phyloP scores from a whole-genome alignment of 2,113 vertebrate species.

The Thinocorus orbignyianus region DNA sequence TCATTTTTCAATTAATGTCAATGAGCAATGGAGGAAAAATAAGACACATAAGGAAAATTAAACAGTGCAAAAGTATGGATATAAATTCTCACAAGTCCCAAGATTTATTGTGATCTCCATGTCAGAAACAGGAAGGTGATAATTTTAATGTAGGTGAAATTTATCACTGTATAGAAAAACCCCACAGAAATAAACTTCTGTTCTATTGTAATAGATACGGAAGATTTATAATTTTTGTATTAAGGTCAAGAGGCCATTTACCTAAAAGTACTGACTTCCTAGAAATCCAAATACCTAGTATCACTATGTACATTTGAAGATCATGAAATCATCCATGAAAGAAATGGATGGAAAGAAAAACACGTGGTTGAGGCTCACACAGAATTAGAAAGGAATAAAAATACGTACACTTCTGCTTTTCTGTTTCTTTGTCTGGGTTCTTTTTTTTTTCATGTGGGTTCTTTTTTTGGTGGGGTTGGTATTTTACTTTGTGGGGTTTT shows the following conservation, averaged over 20 bases:
- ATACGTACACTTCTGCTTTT: background rate
- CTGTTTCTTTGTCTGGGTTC: background rate
- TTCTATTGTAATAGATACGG: background rate
- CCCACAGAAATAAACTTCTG: background rate
- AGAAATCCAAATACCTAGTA: background rate
- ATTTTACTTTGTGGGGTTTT: background rate
- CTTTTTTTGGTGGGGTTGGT: accelerated
- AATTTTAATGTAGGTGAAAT: background rate
- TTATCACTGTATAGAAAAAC: background rate
- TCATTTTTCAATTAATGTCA: background rate
- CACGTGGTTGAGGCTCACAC: background rate
- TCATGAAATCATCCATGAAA: background rate
- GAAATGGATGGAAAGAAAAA: background rate
- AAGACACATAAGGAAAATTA: background rate
- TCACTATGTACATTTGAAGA: background rate
- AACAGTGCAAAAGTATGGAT: background rate
- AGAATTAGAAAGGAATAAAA: background rate
- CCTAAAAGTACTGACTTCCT: background rate
- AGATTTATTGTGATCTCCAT: background rate
- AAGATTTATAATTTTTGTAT: background rate
- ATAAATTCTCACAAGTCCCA: background rate
- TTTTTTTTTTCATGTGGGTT: background rate
- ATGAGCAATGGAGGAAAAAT: background rate
- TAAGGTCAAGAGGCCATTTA: background rate
- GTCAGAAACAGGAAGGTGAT: background rate